Evolutionary conservation across 1,140 invertebrate species (phyloP).

Genomic region (Bombyx mandarina): DNA sequence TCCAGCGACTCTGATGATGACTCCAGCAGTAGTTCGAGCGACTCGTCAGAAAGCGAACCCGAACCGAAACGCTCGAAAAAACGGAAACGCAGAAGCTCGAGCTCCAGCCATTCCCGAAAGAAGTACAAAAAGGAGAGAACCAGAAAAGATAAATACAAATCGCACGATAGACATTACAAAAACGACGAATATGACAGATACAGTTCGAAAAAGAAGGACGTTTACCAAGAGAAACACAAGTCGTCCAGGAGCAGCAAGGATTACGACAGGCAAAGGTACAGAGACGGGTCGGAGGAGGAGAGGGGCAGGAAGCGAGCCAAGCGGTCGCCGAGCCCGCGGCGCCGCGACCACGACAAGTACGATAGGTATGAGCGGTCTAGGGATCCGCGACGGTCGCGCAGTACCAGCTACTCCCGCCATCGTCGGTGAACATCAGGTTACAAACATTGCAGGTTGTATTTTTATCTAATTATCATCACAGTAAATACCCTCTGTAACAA

Average conservation of each 20-base stretch:
- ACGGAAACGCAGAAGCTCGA: slow-evolving; percentile 45
- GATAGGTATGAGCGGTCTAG: slow-evolving; percentile 53
- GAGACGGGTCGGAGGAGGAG: slow-evolving; percentile 47
- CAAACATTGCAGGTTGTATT: slow-evolving; percentile 53
- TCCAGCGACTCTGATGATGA: slow-evolving; percentile 47
- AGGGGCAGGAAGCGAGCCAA: slow-evolving; percentile 42
- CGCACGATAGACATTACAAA: slow-evolving; percentile 33
- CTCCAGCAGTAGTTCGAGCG: slow-evolving; percentile 35
- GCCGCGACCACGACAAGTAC: slow-evolving; percentile 29
- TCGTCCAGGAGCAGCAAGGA: slow-evolving; percentile 40
- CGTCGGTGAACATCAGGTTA: slow-evolving; percentile 58
- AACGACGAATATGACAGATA: slow-evolving; percentile 21
- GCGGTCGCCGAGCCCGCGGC: slow-evolving; percentile 26
- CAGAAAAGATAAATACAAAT: slow-evolving; percentile 32
- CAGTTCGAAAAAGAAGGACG: slow-evolving; percentile 35
- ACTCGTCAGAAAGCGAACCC: slow-evolving; percentile 40
- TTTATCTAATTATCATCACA: slow-evolving; percentile 20
- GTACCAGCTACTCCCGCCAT: slow-evolving; percentile 40
- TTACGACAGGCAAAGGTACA: slow-evolving; percentile 40
- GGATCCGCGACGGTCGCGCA: slow-evolving; percentile 47
- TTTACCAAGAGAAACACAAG: slow-evolving; percentile 38
- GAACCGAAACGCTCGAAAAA: slow-evolving; percentile 40
- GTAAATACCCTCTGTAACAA: not conserved
- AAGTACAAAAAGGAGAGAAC: slow-evolving; percentile 40
- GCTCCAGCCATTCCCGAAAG: slow-evolving; percentile 33